Base-by-base conservation (phyloP, 2,113 vertebrate genomes). In the Nicator chloris region DNA sequence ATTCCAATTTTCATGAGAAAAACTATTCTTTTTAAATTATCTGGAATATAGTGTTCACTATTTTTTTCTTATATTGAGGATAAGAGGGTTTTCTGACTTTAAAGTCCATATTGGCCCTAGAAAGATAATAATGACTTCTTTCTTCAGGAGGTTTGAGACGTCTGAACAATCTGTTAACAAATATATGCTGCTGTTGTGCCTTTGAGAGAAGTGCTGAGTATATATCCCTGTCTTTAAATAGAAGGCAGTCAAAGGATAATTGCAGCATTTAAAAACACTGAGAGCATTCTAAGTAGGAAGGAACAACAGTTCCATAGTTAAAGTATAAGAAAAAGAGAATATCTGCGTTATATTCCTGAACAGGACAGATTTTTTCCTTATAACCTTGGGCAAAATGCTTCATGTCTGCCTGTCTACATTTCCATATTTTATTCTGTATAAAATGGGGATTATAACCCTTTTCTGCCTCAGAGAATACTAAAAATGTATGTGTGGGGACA, bases 191-290 rank as follows among this genome's bases (percentile, higher is more conserved):
- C 39, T 82, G 71, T 71, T 66, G 42, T 96, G 71, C 44, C 64
- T 94, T 90, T 22, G 42, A 81, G 68, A 93, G 65, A 81, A 78
- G n/a, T 82, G 69, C 86, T 75, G 73, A 91, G 79, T 83, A 72
- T 54, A 68, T 94, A 75, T 50, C 42, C 20, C 39, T 8, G 3
- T 68, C 94, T 94, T 94, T 93, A 95, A 94, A 91, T 68, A 97
- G 94, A 92, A 95, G 88, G 33, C 24, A 73, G 45, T 63, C 83
- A 92, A 93, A 94, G 60, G 78, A 94, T 90, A 94, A 94, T 72
- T 93, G 49, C 49, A 76, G 68, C 51, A 63, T 93, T 87, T 85
- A 78, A 83, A 89, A 90, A 92, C 42, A 80, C 35, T 63, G 84
- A 71, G 83, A 90, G 70, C 66, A 86, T 90, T 95, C 57, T 61